Evolutionary conservation across 2,888 invertebrate genomes (phyloP), one percentile per base, ranked within the genome.

Genomic region (Perithous albicinctus): DNA sequence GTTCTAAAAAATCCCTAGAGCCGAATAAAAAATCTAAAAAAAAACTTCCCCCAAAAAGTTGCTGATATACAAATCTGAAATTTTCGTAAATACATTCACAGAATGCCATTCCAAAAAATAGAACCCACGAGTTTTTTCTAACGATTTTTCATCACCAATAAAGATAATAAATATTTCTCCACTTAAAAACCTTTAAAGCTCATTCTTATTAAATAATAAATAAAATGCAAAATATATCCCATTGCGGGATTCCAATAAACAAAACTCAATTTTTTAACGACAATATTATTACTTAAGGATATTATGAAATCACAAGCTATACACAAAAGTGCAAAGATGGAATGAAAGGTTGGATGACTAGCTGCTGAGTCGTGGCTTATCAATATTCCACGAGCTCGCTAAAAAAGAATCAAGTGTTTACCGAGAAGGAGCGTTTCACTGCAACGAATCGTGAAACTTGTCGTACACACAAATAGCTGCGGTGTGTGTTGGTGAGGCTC

Each of bases 381-480:
- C 89, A 90, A 91, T 91, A 91, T 91, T 91, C 87, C 88, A 90
- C 90, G 89, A 90, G 89, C 89, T 87, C 86, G 88, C 85, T 89
- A 89, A 91, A 89, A n/a, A 86, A 81, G 85, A 78, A 72, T 87
- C 86, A 86, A 91, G 91, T 91, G 91, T 91, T 92, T 91, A 89
- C 90, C 86, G 84, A 89, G 85, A 83, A 86, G 85, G 75, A 51
- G 41, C 23, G 2, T 20, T 15, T 64, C n/a, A 70, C 74, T 32
- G 69, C 81, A 86, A 88, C 88, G 87, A 89, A 88, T 87, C 88
- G 41, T 26, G 12, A 41, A 75, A 61, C 70, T 38, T 54, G 78
- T 78, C 78, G 66, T 66, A 43, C 67, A 54, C 77, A 41, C 46
- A 32, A 64, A 20, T 78, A 48, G 59, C 48, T 54, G 64, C 46